These are phyloP conservation scores for Saccopteryx leptura DNA, from an alignment of 2,113 vertebrate species.

Conservation along the genomic window DNA sequence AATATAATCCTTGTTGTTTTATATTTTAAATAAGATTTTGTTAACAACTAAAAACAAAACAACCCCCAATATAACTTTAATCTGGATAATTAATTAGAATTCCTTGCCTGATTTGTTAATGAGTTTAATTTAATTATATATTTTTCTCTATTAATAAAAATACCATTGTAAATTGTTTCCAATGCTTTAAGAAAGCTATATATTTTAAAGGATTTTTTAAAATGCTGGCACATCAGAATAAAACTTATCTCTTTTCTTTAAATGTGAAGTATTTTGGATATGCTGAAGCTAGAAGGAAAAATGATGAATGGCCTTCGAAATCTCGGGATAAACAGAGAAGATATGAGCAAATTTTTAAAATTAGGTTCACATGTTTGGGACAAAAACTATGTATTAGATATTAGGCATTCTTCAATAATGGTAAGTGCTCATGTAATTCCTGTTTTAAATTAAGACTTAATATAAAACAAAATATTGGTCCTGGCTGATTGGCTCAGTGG, in stretches of 20 bases:
- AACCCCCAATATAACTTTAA: not conserved
- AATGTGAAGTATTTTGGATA: constrained; percentile 88
- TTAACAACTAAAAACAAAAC: not conserved
- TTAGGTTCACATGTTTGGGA: constrained; percentile 89
- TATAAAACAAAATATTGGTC: not conserved
- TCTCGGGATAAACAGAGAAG: constrained; percentile 92
- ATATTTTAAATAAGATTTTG: constrained; percentile 30
- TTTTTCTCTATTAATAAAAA: constrained; percentile 50
- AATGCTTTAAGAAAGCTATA: not conserved
- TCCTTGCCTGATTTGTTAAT: constrained; percentile 25
- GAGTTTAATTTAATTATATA: constrained; percentile 28
- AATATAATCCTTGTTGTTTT: not conserved
- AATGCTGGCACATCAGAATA: constrained; percentile 40
- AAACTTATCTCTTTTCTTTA: constrained; percentile 71
- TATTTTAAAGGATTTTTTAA: not conserved
- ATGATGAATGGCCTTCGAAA: constrained; percentile 94
- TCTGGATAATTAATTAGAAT: not conserved
- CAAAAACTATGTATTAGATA: constrained; percentile 93
- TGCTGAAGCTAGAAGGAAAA: constrained; percentile 94
- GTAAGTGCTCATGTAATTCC: constrained; percentile 87
- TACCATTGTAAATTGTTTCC: not conserved
- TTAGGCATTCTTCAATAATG: constrained; percentile 94
- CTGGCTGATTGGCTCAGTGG: too few species aligned
- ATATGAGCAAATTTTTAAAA: constrained; percentile 91
- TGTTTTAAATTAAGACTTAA: constrained; percentile 52